These are phyloP conservation scores for Congeria kusceri DNA, from an alignment of 2,888 invertebrate genomes.

Conservation along the genomic window DNA sequence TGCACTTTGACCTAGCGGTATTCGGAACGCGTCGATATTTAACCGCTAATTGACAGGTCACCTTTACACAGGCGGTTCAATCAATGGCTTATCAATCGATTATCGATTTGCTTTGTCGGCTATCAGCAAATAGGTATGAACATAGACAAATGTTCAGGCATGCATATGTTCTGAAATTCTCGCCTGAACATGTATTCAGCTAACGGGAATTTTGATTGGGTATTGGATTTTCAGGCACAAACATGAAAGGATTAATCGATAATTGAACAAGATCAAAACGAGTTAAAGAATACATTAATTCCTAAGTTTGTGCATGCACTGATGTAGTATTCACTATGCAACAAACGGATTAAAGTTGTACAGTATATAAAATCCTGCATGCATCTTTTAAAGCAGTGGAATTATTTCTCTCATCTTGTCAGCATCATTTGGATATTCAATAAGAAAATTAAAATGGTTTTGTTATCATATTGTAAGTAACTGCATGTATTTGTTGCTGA, in stretches of 20 bases:
- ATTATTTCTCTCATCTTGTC: slow-evolving; percentile 5
- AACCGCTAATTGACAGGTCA: slow-evolving; percentile 55
- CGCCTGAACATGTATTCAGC: slow-evolving; percentile 58
- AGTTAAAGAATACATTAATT: slow-evolving; percentile 54
- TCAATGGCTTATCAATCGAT: slow-evolving; percentile 44
- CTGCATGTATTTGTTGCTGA: too few species aligned
- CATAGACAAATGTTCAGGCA: slow-evolving; percentile 47
- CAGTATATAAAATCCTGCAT: slow-evolving; percentile 1
- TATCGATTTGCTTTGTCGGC: slow-evolving; percentile 45
- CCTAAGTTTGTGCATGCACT: slow-evolving; percentile 60
- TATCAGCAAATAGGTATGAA: slow-evolving; percentile 5
- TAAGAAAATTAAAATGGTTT: slow-evolving; percentile 53
- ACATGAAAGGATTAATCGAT: slow-evolving; percentile 67
- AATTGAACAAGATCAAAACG: slow-evolving; percentile 45
- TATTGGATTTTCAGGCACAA: slow-evolving; percentile 54
- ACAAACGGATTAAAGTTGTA: not conserved
- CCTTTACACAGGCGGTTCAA: slow-evolving; percentile 34
- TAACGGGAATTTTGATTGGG: slow-evolving; percentile 64
- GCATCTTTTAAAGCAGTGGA: not conserved
- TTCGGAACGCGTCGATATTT: slow-evolving; percentile 35
- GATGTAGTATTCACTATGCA: too few species aligned
- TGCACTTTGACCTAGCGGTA: slow-evolving; percentile 11
- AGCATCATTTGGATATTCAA: slow-evolving; percentile 3
- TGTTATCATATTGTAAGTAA: slow-evolving; percentile 64
- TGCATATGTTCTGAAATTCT: slow-evolving; percentile 54